Conservation (phyloP, 2,113 vertebrate genomes). For the Ctenodactylus gundi region DNA sequence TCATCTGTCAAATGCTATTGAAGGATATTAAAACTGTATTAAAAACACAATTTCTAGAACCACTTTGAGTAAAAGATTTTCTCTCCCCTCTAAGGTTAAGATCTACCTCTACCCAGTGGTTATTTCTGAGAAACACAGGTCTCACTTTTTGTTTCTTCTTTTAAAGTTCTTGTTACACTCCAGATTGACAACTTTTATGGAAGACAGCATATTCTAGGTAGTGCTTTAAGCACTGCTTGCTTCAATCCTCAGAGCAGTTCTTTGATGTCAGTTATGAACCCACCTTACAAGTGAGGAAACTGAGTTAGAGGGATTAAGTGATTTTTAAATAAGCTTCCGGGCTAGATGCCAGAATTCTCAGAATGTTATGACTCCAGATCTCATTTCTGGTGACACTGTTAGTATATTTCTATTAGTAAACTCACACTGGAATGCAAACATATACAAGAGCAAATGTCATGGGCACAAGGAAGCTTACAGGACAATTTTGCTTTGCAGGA, state of each 20-base stretch:
- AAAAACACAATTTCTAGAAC: neutral
- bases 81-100: neutral
- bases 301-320: neutral
- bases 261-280: no score
- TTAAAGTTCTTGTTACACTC: neutral
- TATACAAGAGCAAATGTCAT: neutral
- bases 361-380: neutral
- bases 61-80: neutral
- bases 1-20: slow-evolving; percentile 21
- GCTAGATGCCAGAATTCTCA: neutral
- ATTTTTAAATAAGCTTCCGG: neutral
- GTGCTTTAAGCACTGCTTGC: neutral
- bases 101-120: neutral
- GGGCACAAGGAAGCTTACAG: neutral
- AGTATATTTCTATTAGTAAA: neutral
- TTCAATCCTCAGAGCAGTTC: neutral
- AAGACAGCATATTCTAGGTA: neutral
- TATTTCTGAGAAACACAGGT: neutral
- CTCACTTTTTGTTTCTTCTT: neutral
- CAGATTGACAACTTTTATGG: slow-evolving; percentile 4
- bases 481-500: neutral
- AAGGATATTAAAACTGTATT: neutral
- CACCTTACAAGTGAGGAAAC: neutral
- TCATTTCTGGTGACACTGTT: neutral
- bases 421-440: neutral